These are phyloP conservation scores for Acrocephalus scirpaceus DNA, from an alignment of 2,797 vertebrate species.

Conservation along the genomic window DNA sequence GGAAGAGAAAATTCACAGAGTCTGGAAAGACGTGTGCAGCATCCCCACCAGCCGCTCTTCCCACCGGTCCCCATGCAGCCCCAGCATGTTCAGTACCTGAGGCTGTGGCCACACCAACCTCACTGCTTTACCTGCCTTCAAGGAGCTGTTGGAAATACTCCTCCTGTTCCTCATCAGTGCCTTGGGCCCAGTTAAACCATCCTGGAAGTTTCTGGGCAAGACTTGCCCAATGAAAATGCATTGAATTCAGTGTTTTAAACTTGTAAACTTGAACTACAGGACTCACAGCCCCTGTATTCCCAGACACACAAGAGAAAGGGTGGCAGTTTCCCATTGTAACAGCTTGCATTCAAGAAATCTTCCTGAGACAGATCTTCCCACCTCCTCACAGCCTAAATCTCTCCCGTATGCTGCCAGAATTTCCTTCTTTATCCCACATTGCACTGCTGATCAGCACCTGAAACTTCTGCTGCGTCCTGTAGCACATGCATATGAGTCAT, in stretches of 20 bases:
- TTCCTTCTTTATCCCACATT: neutral
- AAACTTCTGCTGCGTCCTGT: neutral
- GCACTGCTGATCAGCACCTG: neutral
- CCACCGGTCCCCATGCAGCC: rapidly evolving
- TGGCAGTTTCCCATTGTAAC: neutral
- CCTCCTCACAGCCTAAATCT: neutral
- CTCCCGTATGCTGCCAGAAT: neutral
- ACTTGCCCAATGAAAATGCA: neutral
- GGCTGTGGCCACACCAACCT: neutral
- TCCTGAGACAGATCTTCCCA: neutral
- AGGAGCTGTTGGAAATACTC: neutral
- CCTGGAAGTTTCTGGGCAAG: neutral
- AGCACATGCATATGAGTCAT: rapidly evolving
- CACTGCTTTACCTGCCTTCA: neutral
- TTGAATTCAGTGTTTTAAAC: neutral
- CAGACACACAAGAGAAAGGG: neutral
- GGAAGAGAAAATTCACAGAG: neutral
- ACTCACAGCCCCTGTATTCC: neutral
- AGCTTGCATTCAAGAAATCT: neutral
- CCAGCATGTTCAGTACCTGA: neutral
- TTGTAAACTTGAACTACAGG: neutral
- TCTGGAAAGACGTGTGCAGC: rapidly evolving
- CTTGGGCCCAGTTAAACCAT: neutral
- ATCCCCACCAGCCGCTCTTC: neutral
- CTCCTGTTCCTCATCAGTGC: neutral